phyloP scores from a whole-genome alignment of 2,888 invertebrate species.

The Xylocampa areola region DNA sequence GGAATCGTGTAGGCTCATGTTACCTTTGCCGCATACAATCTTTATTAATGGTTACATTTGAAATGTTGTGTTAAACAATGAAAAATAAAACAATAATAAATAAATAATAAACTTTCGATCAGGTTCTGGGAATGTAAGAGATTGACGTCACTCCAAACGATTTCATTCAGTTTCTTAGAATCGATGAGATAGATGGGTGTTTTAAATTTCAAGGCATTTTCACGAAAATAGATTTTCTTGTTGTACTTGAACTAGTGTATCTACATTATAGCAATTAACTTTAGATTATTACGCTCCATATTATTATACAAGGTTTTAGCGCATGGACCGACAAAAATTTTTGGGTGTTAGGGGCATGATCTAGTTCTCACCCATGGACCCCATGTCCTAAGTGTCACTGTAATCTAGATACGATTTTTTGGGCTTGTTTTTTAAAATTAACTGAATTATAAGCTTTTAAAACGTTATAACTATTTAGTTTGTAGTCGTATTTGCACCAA shows the following conservation, averaged over 20 bases:
- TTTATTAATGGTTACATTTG: slow-evolving; percentile 23
- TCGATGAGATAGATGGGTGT: slow-evolving; percentile 65
- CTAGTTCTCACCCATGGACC: too few relatives aligned
- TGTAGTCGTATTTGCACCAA: too few relatives aligned
- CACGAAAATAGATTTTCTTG: slow-evolving; percentile 68
- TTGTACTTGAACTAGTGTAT: slow-evolving; percentile 45
- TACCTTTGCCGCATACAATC: slow-evolving; percentile 19
- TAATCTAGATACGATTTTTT: too few relatives aligned
- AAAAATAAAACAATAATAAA: slow-evolving; percentile 61
- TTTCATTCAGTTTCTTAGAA: slow-evolving; percentile 75
- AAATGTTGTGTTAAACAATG: slow-evolving; percentile 57
- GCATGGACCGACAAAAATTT: too few relatives aligned
- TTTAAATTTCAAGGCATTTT: slow-evolving; percentile 68
- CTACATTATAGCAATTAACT: slow-evolving; percentile 21
- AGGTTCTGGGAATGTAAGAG: slow-evolving; percentile 70
- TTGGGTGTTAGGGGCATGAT: too few relatives aligned
- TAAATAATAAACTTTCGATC: slow-evolving; percentile 62
- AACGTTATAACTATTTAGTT: too few relatives aligned
- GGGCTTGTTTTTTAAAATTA: too few relatives aligned
- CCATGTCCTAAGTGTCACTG: too few relatives aligned
- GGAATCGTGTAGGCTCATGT: slow-evolving; percentile 12
- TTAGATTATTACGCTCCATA: slow-evolving; percentile 22
- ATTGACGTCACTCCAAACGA: slow-evolving; percentile 79
- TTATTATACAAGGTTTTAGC: too few relatives aligned
- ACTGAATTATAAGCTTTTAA: too few relatives aligned